phyloP scores from a whole-genome alignment of 2,888 invertebrate species.

The Eurytoma adleriae region DNA sequence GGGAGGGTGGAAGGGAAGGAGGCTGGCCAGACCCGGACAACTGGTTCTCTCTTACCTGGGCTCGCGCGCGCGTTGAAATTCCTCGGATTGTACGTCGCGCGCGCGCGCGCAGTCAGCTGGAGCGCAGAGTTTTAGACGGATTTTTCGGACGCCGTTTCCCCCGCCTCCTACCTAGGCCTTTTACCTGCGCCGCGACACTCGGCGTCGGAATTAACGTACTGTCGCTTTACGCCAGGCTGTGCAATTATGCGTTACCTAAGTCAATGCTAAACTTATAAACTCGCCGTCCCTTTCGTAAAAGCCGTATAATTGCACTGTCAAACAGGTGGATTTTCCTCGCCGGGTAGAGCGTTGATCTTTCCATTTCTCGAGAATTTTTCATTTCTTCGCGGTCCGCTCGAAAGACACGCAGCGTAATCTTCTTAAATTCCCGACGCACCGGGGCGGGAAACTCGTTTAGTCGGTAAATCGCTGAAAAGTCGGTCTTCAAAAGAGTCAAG shows the following conservation, averaged over 20 bases:
- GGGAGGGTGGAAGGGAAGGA: no score
- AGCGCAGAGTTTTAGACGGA: not conserved
- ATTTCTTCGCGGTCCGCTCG: no score
- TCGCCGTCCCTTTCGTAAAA: not conserved
- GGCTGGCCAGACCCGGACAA: slow-evolving; percentile 1
- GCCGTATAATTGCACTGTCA: not conserved
- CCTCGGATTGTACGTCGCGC: not conserved
- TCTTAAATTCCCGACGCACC: no score
- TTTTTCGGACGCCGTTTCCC: slow-evolving; percentile 1
- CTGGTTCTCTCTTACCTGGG: slow-evolving; percentile 26
- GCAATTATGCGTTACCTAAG: not conserved
- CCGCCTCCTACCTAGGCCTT: not conserved
- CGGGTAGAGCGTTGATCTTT: not conserved
- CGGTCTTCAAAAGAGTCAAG: no score
- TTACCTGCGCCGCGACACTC: not conserved
- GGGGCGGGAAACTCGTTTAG: no score
- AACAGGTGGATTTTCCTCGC: not conserved
- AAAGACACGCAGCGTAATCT: no score
- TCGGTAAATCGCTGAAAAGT: no score
- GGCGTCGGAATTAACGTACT: not conserved
- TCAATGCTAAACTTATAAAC: not conserved
- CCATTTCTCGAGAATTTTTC: no score
- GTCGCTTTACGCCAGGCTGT: not conserved
- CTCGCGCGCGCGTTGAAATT: slow-evolving; percentile 1
- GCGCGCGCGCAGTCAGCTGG: slow-evolving; percentile 11